Evolutionary conservation across 1,140 invertebrate genomes (phyloP).

Genomic region (Ptiloglossa arizonensis): DNA sequence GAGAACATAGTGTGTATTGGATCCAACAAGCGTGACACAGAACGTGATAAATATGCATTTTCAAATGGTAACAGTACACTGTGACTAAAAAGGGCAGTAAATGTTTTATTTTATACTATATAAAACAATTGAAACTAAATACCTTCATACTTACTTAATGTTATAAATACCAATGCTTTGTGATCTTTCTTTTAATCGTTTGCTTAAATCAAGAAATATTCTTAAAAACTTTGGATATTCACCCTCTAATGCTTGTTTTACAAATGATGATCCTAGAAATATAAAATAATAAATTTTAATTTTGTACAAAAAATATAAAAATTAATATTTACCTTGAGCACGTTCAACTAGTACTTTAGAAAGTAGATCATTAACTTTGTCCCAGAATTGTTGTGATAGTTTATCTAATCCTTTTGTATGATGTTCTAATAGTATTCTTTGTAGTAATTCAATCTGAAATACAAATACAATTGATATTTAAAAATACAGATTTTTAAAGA

Average conservation of each 20-base stretch:
- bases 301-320: neutral
- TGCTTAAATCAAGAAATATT: constrained; percentile 86
- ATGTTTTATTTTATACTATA: constrained; percentile 32
- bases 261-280: constrained; percentile 83
- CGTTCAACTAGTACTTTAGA: constrained; percentile 82
- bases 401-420: constrained; percentile 74
- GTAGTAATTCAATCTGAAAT: constrained; percentile 75
- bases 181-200: constrained; percentile 81
- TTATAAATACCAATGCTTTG: constrained; percentile 75
- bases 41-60: constrained; percentile 93
- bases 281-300: neutral
- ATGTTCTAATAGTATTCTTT: constrained; percentile 75
- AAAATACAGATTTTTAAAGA: neutral
- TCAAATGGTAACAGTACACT: constrained; percentile 88
- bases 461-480: constrained; percentile 30
- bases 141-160: constrained; percentile 69
- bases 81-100: constrained; percentile 69
- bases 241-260: constrained; percentile 93
- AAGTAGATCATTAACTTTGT: constrained; percentile 81
- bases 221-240: constrained; percentile 93
- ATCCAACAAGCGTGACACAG: constrained; percentile 91
- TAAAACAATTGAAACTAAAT: constrained; percentile 22
- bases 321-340: constrained; percentile 79
- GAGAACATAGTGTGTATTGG: constrained; percentile 93
- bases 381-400: constrained; percentile 84